Evolutionary conservation across 1,140 invertebrate genomes (phyloP).

Genomic region (Bombus superbus): DNA sequence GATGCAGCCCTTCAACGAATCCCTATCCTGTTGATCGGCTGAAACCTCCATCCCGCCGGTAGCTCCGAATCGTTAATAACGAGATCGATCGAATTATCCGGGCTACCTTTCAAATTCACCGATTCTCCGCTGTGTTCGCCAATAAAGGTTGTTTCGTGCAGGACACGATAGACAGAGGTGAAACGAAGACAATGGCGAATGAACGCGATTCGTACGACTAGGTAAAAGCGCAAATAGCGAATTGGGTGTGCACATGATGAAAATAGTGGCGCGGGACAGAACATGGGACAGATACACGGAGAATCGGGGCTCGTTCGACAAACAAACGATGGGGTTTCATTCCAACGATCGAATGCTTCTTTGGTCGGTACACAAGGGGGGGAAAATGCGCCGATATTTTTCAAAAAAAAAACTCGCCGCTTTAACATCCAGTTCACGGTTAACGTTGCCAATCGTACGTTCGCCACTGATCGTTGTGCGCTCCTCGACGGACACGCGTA

Average conservation of each 20-base stretch:
- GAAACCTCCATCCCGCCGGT: too few relatives aligned
- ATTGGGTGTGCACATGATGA: constrained; percentile 23
- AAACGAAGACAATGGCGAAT: constrained; percentile 23
- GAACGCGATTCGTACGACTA: constrained; percentile 7
- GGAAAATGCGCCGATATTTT: constrained; percentile 18
- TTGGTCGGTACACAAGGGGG: constrained; percentile 43
- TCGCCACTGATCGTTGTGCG: constrained; percentile 12
- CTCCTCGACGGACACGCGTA: background rate
- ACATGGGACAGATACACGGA: background rate
- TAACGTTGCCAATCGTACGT: constrained; percentile 19
- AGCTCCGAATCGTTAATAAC: constrained; percentile 20
- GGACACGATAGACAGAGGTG: background rate
- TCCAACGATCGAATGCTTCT: constrained; percentile 45
- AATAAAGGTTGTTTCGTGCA: background rate
- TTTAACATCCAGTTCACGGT: constrained; percentile 28
- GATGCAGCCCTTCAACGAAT: background rate
- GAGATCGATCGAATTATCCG: constrained; percentile 43
- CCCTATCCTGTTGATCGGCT: constrained; percentile 8
- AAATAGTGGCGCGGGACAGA: constrained; percentile 6
- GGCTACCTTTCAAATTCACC: background rate
- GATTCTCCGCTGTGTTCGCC: background rate
- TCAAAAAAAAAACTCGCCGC: constrained; percentile 13
- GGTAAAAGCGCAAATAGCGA: constrained; percentile 27
- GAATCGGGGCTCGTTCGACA: constrained; percentile 8
- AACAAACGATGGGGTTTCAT: constrained; percentile 52